Evolutionary conservation across 2,888 invertebrate species (phyloP), one percentile per base, ranked within the genome.

Genomic region (Spicauda simplicius): DNA sequence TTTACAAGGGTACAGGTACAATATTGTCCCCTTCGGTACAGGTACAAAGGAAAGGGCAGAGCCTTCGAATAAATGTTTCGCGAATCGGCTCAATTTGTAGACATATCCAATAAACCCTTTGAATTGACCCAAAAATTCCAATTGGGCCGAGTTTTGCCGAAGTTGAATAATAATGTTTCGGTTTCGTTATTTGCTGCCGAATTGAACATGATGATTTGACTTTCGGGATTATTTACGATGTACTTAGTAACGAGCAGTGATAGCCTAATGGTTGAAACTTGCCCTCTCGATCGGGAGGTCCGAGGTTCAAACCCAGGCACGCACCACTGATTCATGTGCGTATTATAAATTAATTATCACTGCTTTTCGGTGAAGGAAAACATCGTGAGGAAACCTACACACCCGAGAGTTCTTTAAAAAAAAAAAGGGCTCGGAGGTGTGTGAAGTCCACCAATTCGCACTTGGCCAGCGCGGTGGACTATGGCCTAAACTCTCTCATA

Each of bases 91-190:
- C 57, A 62, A 68, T 62, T 68, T 67, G 67, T 61, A 56, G 61
- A 61, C 67, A 41, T 57, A 57, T 68, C 62, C 67, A 68, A 68
- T 68, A 68, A 62, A 68, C 62, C 67, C 57, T 68, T 68, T 62
- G 61, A 57, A 57, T 57, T 52, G 61, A 61, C 52, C 62, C 67
- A 62, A 67, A 67, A 67, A 57, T 62, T 64, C 33, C 61, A 19
- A 61, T 56, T 52, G 61, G 56, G 37, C 18, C 16, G 56, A 56
- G 66, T 61, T 61, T 60, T 25, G 4, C 18, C 16, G 57, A 67
- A 67, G 67, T 67, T 67, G 52, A 61, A 67, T 67, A 61, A 61
- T 61, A 56, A 57, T 67, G 56, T 45, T 61, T 57, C 56, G 67
- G 61, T 61, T 61, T 67, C 41, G 61, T 67, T 57, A 61, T 67